Conservation (phyloP, 2,888 invertebrate species). For the Monoplex corrugatus region DNA sequence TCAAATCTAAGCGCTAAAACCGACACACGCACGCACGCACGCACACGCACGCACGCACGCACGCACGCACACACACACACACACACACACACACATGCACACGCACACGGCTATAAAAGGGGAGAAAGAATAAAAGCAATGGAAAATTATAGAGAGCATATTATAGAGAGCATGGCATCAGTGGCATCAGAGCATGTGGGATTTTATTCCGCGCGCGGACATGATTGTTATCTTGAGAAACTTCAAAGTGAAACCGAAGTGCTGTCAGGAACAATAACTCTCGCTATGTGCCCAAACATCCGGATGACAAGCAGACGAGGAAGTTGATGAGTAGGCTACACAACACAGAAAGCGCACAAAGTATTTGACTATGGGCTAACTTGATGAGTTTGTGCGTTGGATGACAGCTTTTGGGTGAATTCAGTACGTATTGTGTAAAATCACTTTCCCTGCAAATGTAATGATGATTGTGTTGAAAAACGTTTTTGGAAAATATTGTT, state of each 20-base stretch:
- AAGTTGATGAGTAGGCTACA: neutral
- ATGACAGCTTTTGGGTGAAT: neutral
- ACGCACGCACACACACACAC: neutral
- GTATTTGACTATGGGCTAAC: neutral
- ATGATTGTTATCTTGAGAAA: neutral
- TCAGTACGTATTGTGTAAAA: neutral
- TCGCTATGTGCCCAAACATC: neutral
- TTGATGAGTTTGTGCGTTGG: neutral
- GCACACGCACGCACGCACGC: neutral
- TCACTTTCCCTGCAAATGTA: neutral
- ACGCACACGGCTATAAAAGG: neutral
- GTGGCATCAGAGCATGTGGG: neutral
- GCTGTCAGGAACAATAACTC: neutral
- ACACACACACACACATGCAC: neutral
- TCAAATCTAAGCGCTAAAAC: too few species aligned
- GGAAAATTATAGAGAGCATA: neutral
- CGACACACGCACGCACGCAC: neutral
- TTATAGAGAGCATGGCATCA: too few species aligned
- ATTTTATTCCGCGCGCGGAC: neutral
- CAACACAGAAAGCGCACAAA: neutral
- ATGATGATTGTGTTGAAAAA: neutral
- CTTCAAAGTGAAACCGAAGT: neutral
- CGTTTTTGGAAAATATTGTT: neutral
- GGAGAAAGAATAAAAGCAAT: neutral
- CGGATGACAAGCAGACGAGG: conserved; percentile 15